A percentile compares a stretch with the other conserved stretches of the same genome.
These are phyloP conservation scores for Bettongia penicillata DNA, from an alignment of 2,113 vertebrate genomes.

Conservation along the genomic window DNA sequence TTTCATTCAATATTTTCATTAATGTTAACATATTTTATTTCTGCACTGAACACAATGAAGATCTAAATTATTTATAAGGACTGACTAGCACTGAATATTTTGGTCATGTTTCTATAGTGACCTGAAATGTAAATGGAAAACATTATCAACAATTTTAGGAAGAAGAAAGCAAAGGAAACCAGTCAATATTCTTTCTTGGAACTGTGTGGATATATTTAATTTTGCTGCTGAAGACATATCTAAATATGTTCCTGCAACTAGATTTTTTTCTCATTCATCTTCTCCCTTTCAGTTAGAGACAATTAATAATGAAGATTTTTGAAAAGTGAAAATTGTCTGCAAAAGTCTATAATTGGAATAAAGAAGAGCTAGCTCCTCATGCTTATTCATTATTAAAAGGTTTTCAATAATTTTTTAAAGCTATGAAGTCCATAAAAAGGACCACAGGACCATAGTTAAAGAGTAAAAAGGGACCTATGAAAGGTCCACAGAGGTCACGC, in stretches of 20 bases:
- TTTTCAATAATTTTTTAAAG: neutral
- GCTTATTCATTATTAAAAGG: neutral
- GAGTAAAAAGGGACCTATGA: neutral
- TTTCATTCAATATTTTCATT: constrained; percentile 77
- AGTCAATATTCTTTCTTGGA: constrained; percentile 72
- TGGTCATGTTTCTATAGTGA: constrained; percentile 80
- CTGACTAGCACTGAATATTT: constrained; percentile 79
- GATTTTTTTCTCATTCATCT: neutral
- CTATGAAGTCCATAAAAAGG: fast-evolving
- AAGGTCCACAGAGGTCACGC: neutral
- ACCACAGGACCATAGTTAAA: neutral
- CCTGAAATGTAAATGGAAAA: constrained; percentile 81
- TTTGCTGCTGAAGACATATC: constrained; percentile 35
- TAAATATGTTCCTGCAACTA: neutral
- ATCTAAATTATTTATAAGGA: constrained; percentile 80
- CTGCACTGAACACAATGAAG: constrained; percentile 77
- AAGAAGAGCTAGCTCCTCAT: neutral
- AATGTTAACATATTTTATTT: constrained; percentile 81
- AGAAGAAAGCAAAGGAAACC: constrained; percentile 79
- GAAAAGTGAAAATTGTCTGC: neutral
- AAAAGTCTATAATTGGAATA: neutral
- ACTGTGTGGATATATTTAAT: constrained; percentile 68
- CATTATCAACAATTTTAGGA: constrained; percentile 77
- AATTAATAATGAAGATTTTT: neutral
- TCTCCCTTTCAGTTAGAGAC: neutral